A percentile compares a stretch with the other conserved stretches of the same genome.
Conservation (phyloP, 1,140 invertebrate genomes). For the Odontomachus brunneus region DNA sequence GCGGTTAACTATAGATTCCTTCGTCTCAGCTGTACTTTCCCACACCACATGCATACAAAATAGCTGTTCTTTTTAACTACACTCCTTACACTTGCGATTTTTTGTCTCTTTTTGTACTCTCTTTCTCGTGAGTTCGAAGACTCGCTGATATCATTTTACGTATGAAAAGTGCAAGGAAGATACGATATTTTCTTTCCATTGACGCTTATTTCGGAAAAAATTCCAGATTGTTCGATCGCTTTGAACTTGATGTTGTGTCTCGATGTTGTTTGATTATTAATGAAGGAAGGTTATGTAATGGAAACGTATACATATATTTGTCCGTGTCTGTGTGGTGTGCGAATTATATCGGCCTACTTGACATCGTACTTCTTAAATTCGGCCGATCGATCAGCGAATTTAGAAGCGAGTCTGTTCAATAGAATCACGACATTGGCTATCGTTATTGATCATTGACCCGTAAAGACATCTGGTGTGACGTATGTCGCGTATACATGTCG, state of each 20-base stretch:
- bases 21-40: neutral
- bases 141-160: neutral
- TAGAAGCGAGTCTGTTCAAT: constrained; percentile 21
- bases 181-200: neutral
- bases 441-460: constrained; percentile 43
- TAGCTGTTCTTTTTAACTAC: neutral
- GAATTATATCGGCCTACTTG: neutral
- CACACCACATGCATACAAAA: no score
- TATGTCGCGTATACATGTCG: neutral
- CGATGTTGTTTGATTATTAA: neutral
- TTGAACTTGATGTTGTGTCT: neutral
- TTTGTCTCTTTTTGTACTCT: constrained; percentile 7
- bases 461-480: constrained; percentile 28
- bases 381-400: constrained; percentile 19
- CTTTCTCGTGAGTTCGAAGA: neutral
- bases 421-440: constrained; percentile 36
- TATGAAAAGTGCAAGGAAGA: neutral
- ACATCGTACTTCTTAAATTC: neutral
- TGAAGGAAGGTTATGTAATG: neutral
- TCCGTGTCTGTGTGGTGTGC: neutral
- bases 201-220: neutral
- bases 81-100: neutral
- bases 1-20: neutral
- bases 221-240: neutral
- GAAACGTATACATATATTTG: no score